Evolutionary conservation across 2,888 invertebrate species (phyloP).

Genomic region (Phaedon cochleariae): DNA sequence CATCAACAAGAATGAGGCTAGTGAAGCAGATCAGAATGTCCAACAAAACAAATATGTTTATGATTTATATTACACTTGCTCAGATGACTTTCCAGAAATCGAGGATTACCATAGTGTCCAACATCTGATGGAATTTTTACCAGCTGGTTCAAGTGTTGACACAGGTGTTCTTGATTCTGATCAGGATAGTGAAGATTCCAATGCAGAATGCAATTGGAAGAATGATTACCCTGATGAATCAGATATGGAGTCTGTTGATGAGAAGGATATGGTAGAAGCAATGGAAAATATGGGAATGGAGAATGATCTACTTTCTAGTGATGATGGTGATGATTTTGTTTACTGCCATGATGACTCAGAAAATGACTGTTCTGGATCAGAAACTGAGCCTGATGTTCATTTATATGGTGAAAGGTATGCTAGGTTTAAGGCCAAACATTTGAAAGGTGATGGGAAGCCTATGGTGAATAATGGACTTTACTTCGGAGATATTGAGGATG

Average conservation of each 20-base stretch:
- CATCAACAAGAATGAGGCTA: conserved; percentile 38
- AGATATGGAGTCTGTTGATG: conserved; percentile 66
- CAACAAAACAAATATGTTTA: conserved; percentile 64
- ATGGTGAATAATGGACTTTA: conserved; percentile 42
- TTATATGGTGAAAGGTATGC: conserved; percentile 74
- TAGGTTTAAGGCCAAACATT: conserved; percentile 69
- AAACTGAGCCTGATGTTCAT: conserved; percentile 63
- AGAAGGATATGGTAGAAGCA: conserved; percentile 70
- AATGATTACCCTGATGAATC: conserved; percentile 79
- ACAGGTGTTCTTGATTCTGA: conserved; percentile 62
- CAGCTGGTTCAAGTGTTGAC: conserved; percentile 56
- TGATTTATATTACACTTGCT: conserved; percentile 70
- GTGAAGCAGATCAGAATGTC: conserved; percentile 34
- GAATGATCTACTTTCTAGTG: conserved; percentile 57
- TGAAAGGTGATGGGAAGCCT: conserved; percentile 48
- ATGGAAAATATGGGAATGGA: conserved; percentile 61
- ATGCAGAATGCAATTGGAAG: conserved; percentile 79
- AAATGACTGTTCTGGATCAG: conserved; percentile 58
- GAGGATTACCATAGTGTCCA: conserved; percentile 61
- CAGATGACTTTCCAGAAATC: conserved; percentile 60
- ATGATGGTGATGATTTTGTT: conserved; percentile 60
- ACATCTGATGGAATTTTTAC: conserved; percentile 59
- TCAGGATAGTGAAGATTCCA: conserved; percentile 75
- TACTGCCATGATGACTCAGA: conserved; percentile 55
- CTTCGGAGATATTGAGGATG: conserved; percentile 50